phyloP scores from a whole-genome alignment of 2,888 invertebrate genomes.

The Ormyrus rosae region DNA sequence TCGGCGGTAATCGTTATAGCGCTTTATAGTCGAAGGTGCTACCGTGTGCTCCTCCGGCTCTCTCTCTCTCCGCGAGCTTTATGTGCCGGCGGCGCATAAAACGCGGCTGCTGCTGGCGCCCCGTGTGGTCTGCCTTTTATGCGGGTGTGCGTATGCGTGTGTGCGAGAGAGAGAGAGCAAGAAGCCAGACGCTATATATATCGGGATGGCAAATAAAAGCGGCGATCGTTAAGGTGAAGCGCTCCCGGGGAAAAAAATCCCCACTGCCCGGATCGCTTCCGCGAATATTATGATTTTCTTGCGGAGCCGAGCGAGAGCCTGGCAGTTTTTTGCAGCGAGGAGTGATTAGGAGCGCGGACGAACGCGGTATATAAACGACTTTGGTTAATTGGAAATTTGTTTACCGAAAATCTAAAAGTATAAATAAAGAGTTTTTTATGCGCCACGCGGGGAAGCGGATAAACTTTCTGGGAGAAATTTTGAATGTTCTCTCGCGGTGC shows the following conservation, averaged over 20 bases:
- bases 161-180: background rate
- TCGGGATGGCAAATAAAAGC: background rate
- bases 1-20: constrained; percentile 41
- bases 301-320: too few species aligned
- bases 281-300: too few species aligned
- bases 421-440: too few species aligned
- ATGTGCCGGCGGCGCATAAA: constrained; percentile 60
- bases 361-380: too few species aligned
- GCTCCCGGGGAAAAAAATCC: constrained; percentile 6
- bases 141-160: constrained; percentile 39
- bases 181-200: background rate
- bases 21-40: constrained; percentile 47
- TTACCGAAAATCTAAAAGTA: too few species aligned
- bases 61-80: constrained; percentile 52
- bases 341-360: too few species aligned
- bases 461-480: too few species aligned
- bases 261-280: too few species aligned
- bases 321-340: too few species aligned
- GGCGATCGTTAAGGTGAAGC: constrained; percentile 4
- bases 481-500: too few species aligned
- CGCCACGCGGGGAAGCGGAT: too few species aligned
- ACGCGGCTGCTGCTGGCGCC: constrained; percentile 30
- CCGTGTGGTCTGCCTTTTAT: constrained; percentile 49
- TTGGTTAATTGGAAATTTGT: too few species aligned
- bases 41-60: constrained; percentile 14